These are phyloP conservation scores for Phrynocephalus guinanensis DNA, from an alignment of 2,797 vertebrate species.

Conservation along the genomic window DNA sequence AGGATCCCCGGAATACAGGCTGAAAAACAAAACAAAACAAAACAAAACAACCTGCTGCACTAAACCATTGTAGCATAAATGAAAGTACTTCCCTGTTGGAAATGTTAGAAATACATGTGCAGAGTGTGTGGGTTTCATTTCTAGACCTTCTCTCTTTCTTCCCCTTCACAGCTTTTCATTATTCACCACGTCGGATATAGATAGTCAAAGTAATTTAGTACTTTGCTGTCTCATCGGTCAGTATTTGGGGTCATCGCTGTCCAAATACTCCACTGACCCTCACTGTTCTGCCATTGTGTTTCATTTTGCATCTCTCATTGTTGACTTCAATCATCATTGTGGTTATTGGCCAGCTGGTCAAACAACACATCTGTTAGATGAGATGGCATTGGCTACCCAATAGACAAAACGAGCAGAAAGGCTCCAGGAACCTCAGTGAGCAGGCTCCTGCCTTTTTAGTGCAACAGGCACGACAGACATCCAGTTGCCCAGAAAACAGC, in stretches of 20 bases:
- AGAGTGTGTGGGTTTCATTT: background rate
- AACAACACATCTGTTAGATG: slow-evolving; percentile 1
- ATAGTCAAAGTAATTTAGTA: slow-evolving; percentile 17
- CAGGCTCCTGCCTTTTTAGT: background rate
- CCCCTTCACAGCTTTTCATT: background rate
- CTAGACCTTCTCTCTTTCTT: background rate
- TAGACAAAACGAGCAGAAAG: background rate
- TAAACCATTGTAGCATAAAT: background rate
- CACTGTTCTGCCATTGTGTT: background rate
- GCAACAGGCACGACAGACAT: background rate
- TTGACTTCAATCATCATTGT: background rate
- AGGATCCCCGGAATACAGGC: background rate
- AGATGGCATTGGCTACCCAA: background rate
- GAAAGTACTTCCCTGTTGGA: background rate
- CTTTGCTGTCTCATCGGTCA: slow-evolving; percentile 23
- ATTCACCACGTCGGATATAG: slow-evolving; percentile 1
- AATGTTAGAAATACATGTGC: background rate
- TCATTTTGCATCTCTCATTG: background rate
- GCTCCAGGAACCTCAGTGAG: background rate
- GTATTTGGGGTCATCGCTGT: background rate
- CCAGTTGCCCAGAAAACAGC: background rate
- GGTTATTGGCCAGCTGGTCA: too few relatives aligned
- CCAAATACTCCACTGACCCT: slow-evolving; percentile 10
- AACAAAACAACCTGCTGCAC: background rate
- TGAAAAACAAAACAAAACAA: too few relatives aligned